Evolutionary conservation across 2,888 invertebrate species (phyloP), one percentile per base, ranked within the genome.

Genomic region (Sipha maydis): DNA sequence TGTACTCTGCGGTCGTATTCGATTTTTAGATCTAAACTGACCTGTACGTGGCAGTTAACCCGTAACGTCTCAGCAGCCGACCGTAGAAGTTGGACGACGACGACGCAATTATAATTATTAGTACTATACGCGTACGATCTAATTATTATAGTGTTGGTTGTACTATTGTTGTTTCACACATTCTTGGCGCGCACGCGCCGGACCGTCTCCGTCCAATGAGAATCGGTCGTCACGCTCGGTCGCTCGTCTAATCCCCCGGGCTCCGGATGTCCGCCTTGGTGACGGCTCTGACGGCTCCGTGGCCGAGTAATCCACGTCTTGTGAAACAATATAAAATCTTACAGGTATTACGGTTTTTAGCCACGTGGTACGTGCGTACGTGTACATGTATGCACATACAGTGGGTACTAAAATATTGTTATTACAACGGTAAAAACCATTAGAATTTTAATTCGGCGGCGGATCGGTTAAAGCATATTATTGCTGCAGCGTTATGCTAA

Each of bases 201-300:
- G 17, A 85, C 85, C 85, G 77, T 19, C 41, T 77, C 34, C 38
- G 61, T 25, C 54, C 78, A 54, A 78, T 56, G 41, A 48, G 67
- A 85, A 85, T 31, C 54, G 31, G 71, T n/a, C 31, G 84, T 76
- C n/a, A 54, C 69, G 78, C 78, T 85, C 71, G 54, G 69, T 78
- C 9, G 85, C 19, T 31, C 48, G 54, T 25, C 34, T 69, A 78
- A 85, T 69, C 85, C 78, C 54, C n/a, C 14, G 48, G 76, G 77
- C 41, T 31, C 76, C 85, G 85, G 85, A 85, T 54, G 78, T 77
- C 76, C 85, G 76, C 41, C 28, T 83, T 83, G 83, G 48, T 73
- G 83, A 54, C 73, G 83, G 80, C 38, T 38, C 67, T 19, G 31
- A 48, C n/a, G n/a, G n/a, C n/a, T n/a, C n/a, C n/a, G n/a, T n/a